These are phyloP conservation scores for Syrrhaptes paradoxus DNA, from an alignment of 2,113 vertebrate genomes.

Conservation along the genomic window DNA sequence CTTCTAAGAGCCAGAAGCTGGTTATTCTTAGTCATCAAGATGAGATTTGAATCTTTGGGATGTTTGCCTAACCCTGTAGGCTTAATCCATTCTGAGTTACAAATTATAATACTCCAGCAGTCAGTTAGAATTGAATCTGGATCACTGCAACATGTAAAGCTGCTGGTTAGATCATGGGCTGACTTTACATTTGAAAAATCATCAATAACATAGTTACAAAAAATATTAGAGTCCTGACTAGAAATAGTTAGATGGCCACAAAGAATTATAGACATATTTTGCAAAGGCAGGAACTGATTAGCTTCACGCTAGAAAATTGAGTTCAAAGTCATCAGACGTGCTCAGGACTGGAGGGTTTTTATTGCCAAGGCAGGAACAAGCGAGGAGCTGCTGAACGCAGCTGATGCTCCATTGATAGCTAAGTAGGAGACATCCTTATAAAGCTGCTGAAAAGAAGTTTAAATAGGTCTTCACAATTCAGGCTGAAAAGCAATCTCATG, in stretches of 20 bases:
- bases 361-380: constrained; percentile 33
- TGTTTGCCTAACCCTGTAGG: constrained; percentile 61
- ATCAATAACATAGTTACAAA: constrained; percentile 8
- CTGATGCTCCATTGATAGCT: constrained; percentile 45
- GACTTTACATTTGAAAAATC: neutral
- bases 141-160: neutral
- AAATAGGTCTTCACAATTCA: neutral
- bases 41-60: constrained; percentile 64
- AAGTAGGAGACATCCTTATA: constrained; percentile 30
- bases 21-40: constrained; percentile 69
- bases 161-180: neutral
- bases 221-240: neutral
- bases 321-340: constrained; percentile 10
- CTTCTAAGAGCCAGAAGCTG: constrained; percentile 60
- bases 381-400: constrained; percentile 30
- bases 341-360: constrained; percentile 29
- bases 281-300: constrained; percentile 43
- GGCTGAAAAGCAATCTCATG: neutral
- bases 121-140: neutral
- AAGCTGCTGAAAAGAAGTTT: constrained; percentile 24
- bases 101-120: constrained; percentile 4
- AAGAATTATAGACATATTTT: neutral
- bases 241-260: neutral
- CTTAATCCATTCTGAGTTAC: constrained; percentile 55
- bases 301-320: constrained; percentile 42